A percentile compares a stretch with the other conserved stretches of the same genome.
Conservation (phyloP, 2,113 vertebrate genomes). For the Setophaga petechia region DNA sequence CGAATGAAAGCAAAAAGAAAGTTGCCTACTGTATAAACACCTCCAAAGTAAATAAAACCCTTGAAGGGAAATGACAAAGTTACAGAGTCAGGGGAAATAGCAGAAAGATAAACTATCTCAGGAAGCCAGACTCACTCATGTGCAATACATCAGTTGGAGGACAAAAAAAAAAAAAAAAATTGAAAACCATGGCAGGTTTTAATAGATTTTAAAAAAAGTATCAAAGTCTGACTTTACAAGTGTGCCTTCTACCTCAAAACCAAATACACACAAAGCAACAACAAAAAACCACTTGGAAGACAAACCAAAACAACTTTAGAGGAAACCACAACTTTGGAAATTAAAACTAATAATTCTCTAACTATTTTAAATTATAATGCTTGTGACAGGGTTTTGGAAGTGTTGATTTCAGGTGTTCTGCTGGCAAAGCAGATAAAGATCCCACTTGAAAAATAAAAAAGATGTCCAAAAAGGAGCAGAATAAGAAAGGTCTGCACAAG, state of each 20-base stretch:
- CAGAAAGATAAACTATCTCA: conserved; percentile 46
- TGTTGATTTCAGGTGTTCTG: background rate
- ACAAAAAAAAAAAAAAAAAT: background rate
- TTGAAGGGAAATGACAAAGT: conserved; percentile 48
- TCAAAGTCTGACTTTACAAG: background rate
- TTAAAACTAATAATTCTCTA: background rate
- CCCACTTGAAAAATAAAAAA: background rate
- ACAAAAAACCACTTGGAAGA: background rate
- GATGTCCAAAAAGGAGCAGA: background rate
- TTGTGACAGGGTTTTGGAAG: background rate
- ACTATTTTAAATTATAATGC: background rate
- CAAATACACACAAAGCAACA: background rate
- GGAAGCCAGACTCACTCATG: conserved; percentile 18
- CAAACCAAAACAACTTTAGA: background rate
- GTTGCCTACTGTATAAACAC: background rate
- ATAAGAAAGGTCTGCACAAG: background rate
- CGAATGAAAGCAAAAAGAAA: background rate
- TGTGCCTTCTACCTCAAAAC: background rate
- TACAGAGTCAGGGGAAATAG: conserved; percentile 23
- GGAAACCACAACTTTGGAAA: background rate
- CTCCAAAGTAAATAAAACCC: conserved; percentile 45
- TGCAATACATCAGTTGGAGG: background rate
- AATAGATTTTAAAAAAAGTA: background rate
- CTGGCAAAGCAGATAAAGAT: background rate
- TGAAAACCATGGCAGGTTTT: conserved; percentile 9